Percentiles rank a stretch among this genome's conserved stretches.
These are phyloP conservation scores for Agrochola macilenta DNA, from an alignment of 2,888 invertebrate species.

Conservation along the genomic window DNA sequence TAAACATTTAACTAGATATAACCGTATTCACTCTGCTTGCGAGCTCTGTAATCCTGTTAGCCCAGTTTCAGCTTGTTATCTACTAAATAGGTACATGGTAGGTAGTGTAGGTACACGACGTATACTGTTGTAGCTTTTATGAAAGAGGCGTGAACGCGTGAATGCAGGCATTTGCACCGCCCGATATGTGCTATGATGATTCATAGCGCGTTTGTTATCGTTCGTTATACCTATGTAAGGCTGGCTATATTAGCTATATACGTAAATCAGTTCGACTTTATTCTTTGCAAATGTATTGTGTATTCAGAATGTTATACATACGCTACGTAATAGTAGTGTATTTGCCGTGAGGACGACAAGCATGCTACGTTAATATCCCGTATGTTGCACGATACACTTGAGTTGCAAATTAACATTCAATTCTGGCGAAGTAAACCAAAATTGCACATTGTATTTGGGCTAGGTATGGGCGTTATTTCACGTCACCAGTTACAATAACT, in stretches of 20 bases:
- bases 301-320: slow-evolving; percentile 23
- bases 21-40: slow-evolving; percentile 65
- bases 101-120: slow-evolving; percentile 22
- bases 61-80: slow-evolving; percentile 81
- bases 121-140: slow-evolving; percentile 39
- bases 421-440: neutral
- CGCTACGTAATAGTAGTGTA: neutral
- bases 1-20: slow-evolving; percentile 66
- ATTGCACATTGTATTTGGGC: neutral
- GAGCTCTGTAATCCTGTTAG: slow-evolving; percentile 82
- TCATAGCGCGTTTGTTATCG: slow-evolving; percentile 57
- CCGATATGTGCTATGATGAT: slow-evolving; percentile 57
- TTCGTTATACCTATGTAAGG: slow-evolving; percentile 42
- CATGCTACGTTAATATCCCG: neutral
- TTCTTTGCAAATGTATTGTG: slow-evolving; percentile 47
- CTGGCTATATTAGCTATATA: slow-evolving; percentile 13
- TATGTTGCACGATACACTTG: neutral
- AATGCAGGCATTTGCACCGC: slow-evolving; percentile 51
- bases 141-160: slow-evolving; percentile 53
- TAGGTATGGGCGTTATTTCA: too few species aligned
- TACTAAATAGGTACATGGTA: slow-evolving; percentile 61
- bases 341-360: neutral
- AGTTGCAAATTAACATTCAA: neutral
- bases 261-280: slow-evolving; percentile 42
- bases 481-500: too few species aligned